Conservation (phyloP, 2,888 invertebrate genomes). For the Drosophila differens region DNA sequence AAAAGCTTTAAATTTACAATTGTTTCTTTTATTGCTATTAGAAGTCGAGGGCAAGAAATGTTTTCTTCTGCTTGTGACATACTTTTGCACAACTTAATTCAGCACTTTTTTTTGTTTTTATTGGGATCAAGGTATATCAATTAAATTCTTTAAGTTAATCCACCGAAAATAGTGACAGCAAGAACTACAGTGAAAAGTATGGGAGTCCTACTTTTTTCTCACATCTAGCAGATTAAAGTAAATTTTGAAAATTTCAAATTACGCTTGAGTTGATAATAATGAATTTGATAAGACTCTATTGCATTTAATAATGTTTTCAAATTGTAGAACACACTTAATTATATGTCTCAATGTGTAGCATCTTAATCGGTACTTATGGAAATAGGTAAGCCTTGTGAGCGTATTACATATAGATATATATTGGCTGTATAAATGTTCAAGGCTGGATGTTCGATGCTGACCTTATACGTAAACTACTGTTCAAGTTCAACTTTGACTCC, state of each 20-base stretch:
- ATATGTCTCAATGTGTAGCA: background rate
- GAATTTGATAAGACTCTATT: background rate
- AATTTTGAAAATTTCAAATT: background rate
- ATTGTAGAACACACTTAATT: background rate
- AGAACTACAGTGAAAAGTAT: background rate
- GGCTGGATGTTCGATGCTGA: background rate
- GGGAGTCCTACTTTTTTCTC: background rate
- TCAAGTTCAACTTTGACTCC: slow-evolving; percentile 5
- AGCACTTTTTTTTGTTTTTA: background rate
- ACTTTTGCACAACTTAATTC: background rate
- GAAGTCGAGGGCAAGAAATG: background rate
- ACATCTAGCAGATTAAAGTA: background rate
- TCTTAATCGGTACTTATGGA: no score
- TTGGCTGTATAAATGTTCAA: slow-evolving; percentile 17
- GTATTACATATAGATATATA: background rate
- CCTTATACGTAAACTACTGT: background rate
- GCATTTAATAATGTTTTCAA: background rate
- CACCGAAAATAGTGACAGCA: background rate
- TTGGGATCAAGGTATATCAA: background rate
- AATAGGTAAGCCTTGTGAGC: background rate
- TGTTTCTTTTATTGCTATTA: background rate
- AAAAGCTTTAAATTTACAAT: background rate
- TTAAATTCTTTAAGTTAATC: background rate
- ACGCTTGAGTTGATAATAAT: background rate
- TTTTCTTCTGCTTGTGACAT: background rate